A percentile compares a stretch with the other conserved stretches of the same genome.
Conservation (phyloP, 2,888 invertebrate species). For the Synanthedon andrenaeformis region DNA sequence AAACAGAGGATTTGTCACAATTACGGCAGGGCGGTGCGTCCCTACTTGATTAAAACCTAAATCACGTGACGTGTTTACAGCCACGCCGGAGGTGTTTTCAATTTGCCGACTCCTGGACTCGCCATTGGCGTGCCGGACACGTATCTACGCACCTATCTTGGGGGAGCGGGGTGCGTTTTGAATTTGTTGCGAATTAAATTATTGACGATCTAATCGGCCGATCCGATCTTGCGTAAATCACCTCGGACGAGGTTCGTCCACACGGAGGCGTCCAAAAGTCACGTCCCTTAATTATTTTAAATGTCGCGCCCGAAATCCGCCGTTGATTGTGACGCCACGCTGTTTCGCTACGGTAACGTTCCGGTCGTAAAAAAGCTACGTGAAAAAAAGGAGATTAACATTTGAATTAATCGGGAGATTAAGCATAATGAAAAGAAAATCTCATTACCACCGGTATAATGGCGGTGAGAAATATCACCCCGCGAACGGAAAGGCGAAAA, state of each 20-base stretch:
- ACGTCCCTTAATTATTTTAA: slow-evolving; percentile 64
- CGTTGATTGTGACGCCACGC: slow-evolving; percentile 34
- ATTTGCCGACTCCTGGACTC: slow-evolving; percentile 62
- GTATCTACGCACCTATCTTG: slow-evolving; percentile 57
- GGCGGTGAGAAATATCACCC: slow-evolving; percentile 63
- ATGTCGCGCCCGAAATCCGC: slow-evolving; percentile 45
- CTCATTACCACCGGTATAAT: slow-evolving; percentile 67
- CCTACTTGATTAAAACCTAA: slow-evolving; percentile 72
- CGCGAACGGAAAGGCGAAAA: slow-evolving; percentile 45
- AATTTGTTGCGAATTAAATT: slow-evolving; percentile 69
- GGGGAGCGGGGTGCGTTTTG: slow-evolving; percentile 56
- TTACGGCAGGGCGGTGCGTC: slow-evolving; percentile 64
- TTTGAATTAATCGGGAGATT: slow-evolving; percentile 71
- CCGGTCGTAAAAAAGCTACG: slow-evolving; percentile 51
- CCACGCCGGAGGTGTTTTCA: slow-evolving; percentile 68
- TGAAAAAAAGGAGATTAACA: slow-evolving; percentile 63
- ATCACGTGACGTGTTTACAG: slow-evolving; percentile 72
- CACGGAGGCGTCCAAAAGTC: slow-evolving; percentile 19
- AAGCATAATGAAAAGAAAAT: slow-evolving; percentile 71
- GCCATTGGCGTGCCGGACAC: slow-evolving; percentile 67
- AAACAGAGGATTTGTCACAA: slow-evolving; percentile 72
- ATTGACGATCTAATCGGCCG: slow-evolving; percentile 61
- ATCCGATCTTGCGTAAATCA: slow-evolving; percentile 25
- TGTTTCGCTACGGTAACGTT: slow-evolving; percentile 48
- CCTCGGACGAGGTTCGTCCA: slow-evolving; percentile 8